These are phyloP conservation scores for Tetraodon nigroviridis DNA, from an alignment of 2,113 vertebrate species.

Conservation along the genomic window DNA sequence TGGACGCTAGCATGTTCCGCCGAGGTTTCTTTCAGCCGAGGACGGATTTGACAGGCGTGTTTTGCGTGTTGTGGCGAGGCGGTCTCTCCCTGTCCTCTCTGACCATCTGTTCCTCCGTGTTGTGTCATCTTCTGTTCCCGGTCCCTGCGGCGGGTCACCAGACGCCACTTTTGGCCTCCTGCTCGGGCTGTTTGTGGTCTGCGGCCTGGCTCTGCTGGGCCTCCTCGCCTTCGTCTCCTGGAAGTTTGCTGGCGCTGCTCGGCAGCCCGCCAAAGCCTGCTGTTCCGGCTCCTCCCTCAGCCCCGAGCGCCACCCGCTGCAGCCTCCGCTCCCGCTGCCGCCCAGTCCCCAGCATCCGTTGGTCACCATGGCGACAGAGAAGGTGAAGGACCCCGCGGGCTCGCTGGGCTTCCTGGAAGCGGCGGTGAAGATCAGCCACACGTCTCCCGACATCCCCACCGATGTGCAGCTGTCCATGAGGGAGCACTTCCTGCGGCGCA, in stretches of 20 bases:
- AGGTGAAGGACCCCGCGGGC: conserved; percentile 81
- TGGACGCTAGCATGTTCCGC: too few species aligned
- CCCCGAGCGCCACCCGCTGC: conserved; percentile 50
- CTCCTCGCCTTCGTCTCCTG: conserved; percentile 88
- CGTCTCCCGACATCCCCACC: conserved; percentile 89
- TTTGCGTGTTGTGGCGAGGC: too few species aligned
- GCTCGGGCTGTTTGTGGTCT: conserved; percentile 83
- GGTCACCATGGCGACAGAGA: conserved; percentile 86
- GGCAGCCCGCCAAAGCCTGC: conserved; percentile 79
- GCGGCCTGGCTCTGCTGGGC: conserved; percentile 87
- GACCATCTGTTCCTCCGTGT: conserved; percentile 76
- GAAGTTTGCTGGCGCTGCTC: conserved; percentile 88
- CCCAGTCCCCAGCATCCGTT: conserved; percentile 46
- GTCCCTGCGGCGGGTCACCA: conserved; percentile 64
- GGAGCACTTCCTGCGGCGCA: conserved; percentile 83
- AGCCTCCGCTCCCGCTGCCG: conserved; percentile 31
- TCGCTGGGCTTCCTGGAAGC: conserved; percentile 86
- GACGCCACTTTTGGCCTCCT: conserved; percentile 89
- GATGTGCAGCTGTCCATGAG: conserved; percentile 95
- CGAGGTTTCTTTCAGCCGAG: background rate
- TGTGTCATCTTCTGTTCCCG: conserved; percentile 60
- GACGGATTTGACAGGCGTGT: too few species aligned
- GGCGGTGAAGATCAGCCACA: conserved; percentile 95
- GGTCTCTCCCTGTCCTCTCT: conserved; percentile 16
- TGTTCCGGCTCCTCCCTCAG: conserved; percentile 64